Evolutionary conservation across 2,113 vertebrate genomes (phyloP), one percentile per base, ranked within the genome.

Genomic region (Melanerpes formicivorus): DNA sequence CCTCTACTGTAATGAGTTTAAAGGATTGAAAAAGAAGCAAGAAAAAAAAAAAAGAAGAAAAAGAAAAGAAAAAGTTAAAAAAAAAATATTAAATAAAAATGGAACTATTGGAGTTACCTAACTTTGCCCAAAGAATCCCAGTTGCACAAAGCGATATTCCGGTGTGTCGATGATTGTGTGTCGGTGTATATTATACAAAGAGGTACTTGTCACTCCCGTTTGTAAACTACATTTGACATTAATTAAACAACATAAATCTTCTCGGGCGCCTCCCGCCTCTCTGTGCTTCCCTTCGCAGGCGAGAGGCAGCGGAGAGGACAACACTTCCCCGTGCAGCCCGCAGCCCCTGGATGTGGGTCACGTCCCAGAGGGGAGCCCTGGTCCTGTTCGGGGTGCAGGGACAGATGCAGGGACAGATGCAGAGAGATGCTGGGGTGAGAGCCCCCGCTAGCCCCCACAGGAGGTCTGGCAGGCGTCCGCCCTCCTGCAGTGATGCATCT

Each of bases 141-240:
- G 95, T 97, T 98, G 97, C 98, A 98, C 97, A 98, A 97, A 95
- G 97, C 94, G 96, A 93, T 97, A 93, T 97, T 97, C 95, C 92
- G 58, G 94, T 98, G 98, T 98, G 98, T 98, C 97, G 46, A 97
- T 97, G 98, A 98, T 98, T 97, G 98, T 98, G 98, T 99, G 98
- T 99, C 98, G 88, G 95, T 99, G 98, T 99, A 98, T 98, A 98
- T 98, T 98, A 98, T 99, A 98, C 98, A 97, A 97, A 98, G 98
- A 98, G 98, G 98, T 98, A 98, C 98, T 97, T 98, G 98, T 98
- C 98, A 97, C 98, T 98, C 98, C 98, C 98, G 97, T 99, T 99
- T 99, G 98, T 99, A 99, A 99, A 98, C 98, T 98, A 98, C 98
- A 98, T 98, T 99, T 99, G 98, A 98, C 98, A 98, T 99, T 98